Evolutionary conservation across 2,113 vertebrate genomes (phyloP), one percentile per base, ranked within the genome.

Genomic region (Gavialis gangeticus): DNA sequence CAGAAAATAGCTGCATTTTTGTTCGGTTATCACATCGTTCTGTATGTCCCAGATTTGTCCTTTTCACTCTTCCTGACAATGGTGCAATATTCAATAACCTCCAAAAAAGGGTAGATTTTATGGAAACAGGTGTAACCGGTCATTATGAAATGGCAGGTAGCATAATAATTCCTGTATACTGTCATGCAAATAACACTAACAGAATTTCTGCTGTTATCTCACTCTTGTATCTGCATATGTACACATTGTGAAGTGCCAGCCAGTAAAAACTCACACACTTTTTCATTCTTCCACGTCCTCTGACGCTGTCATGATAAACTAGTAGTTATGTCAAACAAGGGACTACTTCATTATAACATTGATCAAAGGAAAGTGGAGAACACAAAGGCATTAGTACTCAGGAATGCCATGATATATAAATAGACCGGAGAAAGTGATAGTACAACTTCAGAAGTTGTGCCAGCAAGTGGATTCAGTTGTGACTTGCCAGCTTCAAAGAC

Each of bases 321-420:
- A 46, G 34, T 12, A 56, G 58, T 60, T 87, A 75, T 63, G 60
- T 57, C 55, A 63, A 90, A 92, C 57, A 56, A 86, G 85, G 56
- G 88, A 63, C 63, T 89, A 78, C 55, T 94, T 95, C 18, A 66
- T 85, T 92, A 55, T 30, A 73, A 62, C 3, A 12, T 83, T 46
- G 78, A 93, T 88, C 82, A 85, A 94, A 95, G 73, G 22, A 28
- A 92, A 86, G 12, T 10, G 11, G 17, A 69, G 78, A 88, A 71
- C 55, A 58, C 13, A 60, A 62, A 75, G 27, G 1, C 27, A 54
- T 66, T 85, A 85, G 34, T 71, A 37, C 11, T 88, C 18, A 67
- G 87, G 62, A 85, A 83, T 59, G 57, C 67, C 56, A 30, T 62
- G 66, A 71, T 77, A 75, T 21, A 69, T 77, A 87, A 67, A 92